phyloP scores from a whole-genome alignment of 2,113 vertebrate genomes.

The Dasypus novemcinctus region DNA sequence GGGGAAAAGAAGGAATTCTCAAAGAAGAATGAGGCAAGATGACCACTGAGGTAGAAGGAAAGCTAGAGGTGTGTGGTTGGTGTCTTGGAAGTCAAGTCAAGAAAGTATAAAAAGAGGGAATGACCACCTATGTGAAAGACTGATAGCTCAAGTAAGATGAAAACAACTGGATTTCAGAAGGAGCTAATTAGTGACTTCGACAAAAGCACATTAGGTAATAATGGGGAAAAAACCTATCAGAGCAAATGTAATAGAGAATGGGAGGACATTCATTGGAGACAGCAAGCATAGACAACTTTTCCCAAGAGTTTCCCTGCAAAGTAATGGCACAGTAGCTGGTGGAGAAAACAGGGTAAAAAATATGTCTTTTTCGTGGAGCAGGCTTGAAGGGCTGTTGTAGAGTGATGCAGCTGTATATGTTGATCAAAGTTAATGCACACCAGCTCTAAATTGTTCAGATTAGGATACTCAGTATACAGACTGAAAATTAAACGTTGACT shows the following conservation, averaged over 20 bases:
- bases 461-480: fast-evolving
- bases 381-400: neutral
- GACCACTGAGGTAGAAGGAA: neutral
- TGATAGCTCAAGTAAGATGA: neutral
- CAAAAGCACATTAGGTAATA: neutral
- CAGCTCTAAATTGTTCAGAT: neutral
- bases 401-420: neutral
- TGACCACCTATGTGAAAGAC: neutral
- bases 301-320: neutral
- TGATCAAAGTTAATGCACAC: neutral
- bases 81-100: neutral
- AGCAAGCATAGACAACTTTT: neutral
- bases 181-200: neutral
- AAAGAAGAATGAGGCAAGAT: neutral
- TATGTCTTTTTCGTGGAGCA: neutral
- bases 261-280: neutral
- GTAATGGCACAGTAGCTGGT: neutral
- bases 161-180: neutral
- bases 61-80: too few species aligned
- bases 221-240: neutral
- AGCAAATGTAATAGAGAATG: neutral
- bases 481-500: neutral
- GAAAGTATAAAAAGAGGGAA: neutral
- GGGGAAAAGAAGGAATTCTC: neutral
- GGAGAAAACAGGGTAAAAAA: neutral